phyloP scores from a whole-genome alignment of 35 echinoderm and acorn worm species.

The Nesometra sesokonis region DNA sequence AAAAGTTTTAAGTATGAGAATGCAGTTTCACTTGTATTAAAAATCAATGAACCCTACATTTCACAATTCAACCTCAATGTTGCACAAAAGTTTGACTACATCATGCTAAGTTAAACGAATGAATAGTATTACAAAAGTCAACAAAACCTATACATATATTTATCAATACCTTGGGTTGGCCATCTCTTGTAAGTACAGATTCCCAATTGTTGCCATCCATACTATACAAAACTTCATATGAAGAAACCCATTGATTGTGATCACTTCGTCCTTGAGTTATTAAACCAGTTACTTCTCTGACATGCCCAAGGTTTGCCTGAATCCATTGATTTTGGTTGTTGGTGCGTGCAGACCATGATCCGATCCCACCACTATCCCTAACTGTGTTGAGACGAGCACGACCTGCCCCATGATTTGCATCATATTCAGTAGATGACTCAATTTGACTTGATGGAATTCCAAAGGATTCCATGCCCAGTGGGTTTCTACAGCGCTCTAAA shows the following conservation, averaged over 20 bases:
- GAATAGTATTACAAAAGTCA: too few relatives aligned
- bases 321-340: constrained; percentile 8
- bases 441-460: background rate
- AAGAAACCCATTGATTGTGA: background rate
- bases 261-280: constrained; percentile 8
- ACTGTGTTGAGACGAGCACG: background rate
- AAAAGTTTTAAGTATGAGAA: too few relatives aligned
- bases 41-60: too few relatives aligned
- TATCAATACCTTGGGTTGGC: background rate
- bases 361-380: background rate
- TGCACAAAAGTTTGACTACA: too few relatives aligned
- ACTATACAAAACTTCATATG: background rate
- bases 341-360: background rate
- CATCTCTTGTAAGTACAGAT: background rate
- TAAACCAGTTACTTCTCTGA: background rate
- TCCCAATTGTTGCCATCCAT: constrained; percentile 3
- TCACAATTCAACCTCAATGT: too few relatives aligned
- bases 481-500: background rate
- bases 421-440: background rate
- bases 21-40: too few relatives aligned
- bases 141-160: too few relatives aligned
- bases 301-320: background rate
- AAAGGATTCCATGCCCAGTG: background rate
- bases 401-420: background rate
- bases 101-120: too few relatives aligned